Percentiles rank a stretch among this genome's conserved stretches.
Evolutionary conservation across 2,113 vertebrate species (phyloP).

Genomic region (Clarias magur): DNA sequence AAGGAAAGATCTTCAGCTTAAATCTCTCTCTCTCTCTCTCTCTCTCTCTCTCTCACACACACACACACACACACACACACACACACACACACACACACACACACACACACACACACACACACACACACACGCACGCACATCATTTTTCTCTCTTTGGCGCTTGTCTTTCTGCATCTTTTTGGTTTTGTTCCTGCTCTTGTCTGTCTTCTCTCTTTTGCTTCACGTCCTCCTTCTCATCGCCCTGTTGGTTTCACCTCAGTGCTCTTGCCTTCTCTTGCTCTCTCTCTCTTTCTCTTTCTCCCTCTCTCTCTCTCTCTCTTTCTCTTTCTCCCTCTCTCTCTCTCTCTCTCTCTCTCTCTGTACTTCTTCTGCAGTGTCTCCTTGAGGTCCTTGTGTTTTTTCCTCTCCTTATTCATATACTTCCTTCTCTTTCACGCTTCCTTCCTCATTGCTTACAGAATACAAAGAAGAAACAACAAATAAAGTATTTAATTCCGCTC

Average conservation of each 20-base stretch:
- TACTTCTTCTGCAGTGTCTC: slow-evolving; percentile 50
- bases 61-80: neutral
- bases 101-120: neutral
- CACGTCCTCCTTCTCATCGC: slow-evolving; percentile 37
- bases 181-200: slow-evolving; percentile 39
- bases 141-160: slow-evolving; percentile 26
- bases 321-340: slow-evolving; percentile 14
- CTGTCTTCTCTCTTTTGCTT: slow-evolving; percentile 11
- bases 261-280: slow-evolving; percentile 53
- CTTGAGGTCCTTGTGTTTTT: slow-evolving; percentile 24
- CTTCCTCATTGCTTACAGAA: neutral
- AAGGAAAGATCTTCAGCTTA: slow-evolving; percentile 72
- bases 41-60: slow-evolving; percentile 48
- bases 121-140: neutral
- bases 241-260: slow-evolving; percentile 52
- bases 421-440: neutral
- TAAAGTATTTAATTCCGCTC: neutral
- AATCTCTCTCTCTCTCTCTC: slow-evolving; percentile 69
- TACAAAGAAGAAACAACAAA: neutral
- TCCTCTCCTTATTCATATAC: neutral
- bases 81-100: neutral
- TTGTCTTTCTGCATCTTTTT: slow-evolving; percentile 46
- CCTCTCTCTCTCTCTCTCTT: slow-evolving; percentile 46
- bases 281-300: slow-evolving; percentile 48
- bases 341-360: slow-evolving; percentile 51